Base-by-base conservation (phyloP, 2,888 invertebrate genomes). In the Drosophila infuscata region DNA sequence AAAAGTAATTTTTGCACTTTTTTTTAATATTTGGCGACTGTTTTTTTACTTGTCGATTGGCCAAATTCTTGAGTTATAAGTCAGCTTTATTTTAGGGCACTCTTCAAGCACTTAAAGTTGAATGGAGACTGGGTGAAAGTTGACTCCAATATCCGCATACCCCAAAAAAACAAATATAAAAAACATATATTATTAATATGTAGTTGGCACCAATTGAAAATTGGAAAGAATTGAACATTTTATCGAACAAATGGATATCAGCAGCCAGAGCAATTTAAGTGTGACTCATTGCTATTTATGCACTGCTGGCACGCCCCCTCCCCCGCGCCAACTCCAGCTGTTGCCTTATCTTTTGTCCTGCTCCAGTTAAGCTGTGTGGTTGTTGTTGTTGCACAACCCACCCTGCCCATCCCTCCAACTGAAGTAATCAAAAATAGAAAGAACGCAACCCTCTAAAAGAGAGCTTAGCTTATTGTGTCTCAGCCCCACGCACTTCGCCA, bases 311-410 rank as follows among this genome's bases (percentile, higher is more conserved):
- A 17, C 17, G 3, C 20, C 32, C 15, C 32, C 0, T 36, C 0
- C 32, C 41, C 32, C 41, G 32, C 1, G 11, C 20, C 17, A 54
- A 35, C 48, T 67, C 62, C 76, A 80, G 81, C 76, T 78, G 76
- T 66, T 80, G 36, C 65, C 62, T 66, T 78, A 80, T 70, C 69
- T 64, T 66, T 73, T 78, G 74, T 69, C 52, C 32, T 73, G 65
- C 74, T 78, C 69, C 66, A 79, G 77, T 67, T 79, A 56, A 70
- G 56, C 35, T 36, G 51, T 63, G 29, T 71, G 69, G 68, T 73
- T 69, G 56, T 61, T 69, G 69, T 54, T 56, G 74, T 74, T 74
- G 59, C 52, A 68, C 54, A 59, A 74, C 53, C n/a, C 48, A 43
- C 61, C 48, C 64, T 25, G 51, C 46, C 60, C 54, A 30, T 0